These are phyloP conservation scores for Chrysomallon squamiferum DNA, from an alignment of 1,140 invertebrate species.

Conservation along the genomic window DNA sequence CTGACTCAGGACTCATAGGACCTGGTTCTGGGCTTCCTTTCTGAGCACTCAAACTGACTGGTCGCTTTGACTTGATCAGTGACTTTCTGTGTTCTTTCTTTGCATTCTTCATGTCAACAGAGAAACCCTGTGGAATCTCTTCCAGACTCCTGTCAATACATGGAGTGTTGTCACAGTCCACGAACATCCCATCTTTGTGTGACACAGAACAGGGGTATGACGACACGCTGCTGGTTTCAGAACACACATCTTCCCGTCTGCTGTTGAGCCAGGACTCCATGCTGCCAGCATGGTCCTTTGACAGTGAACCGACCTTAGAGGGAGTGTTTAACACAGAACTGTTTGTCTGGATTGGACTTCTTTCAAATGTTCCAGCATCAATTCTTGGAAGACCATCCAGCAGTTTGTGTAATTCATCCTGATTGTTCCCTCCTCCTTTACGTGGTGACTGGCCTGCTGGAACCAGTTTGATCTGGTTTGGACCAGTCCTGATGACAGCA, in stretches of 20 bases:
- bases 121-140: constrained; percentile 38
- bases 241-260: not conserved
- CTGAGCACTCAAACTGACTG: constrained; percentile 20
- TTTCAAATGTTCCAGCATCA: constrained; percentile 46
- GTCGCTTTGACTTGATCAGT: constrained; percentile 20
- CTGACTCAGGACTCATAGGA: too few species aligned
- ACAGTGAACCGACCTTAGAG: constrained; percentile 4
- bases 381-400: constrained; percentile 53
- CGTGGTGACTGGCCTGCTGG: constrained; percentile 37
- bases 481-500: constrained; percentile 55
- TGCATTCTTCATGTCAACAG: constrained; percentile 17
- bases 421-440: constrained; percentile 26
- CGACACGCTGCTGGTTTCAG: not conserved
- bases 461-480: constrained; percentile 57
- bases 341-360: constrained; percentile 35
- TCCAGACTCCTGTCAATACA: constrained; percentile 58
- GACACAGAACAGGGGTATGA: constrained; percentile 21
- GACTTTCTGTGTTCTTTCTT: constrained; percentile 2
- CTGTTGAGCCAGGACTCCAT: not conserved
- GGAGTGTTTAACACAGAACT: constrained; percentile 16
- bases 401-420: constrained; percentile 47
- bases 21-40: not conserved
- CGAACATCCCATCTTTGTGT: constrained; percentile 21
- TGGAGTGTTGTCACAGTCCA: constrained; percentile 36
- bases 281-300: not conserved